phyloP scores from a whole-genome alignment of 2,113 vertebrate species.

The Tringa solitaria region DNA sequence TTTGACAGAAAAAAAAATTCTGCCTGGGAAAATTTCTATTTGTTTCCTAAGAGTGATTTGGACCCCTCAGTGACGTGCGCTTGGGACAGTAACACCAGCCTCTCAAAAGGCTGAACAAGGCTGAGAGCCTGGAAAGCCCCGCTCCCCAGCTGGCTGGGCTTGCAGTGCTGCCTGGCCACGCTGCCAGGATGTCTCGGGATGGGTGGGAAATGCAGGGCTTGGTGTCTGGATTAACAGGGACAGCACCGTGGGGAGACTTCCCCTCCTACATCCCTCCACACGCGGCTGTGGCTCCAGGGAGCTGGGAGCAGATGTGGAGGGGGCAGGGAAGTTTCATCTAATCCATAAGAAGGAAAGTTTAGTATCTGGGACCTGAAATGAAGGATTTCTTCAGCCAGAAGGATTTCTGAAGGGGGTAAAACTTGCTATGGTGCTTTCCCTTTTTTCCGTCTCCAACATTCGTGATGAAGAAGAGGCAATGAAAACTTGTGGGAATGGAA shows the following conservation, averaged over 20 bases:
- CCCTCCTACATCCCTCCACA: background rate
- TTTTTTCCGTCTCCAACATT: background rate
- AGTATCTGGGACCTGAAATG: background rate
- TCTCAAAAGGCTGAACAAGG: background rate
- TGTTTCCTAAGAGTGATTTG: background rate
- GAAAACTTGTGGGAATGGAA: background rate
- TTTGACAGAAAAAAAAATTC: background rate
- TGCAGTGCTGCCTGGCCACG: background rate
- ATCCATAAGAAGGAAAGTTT: background rate
- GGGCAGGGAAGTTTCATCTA: background rate
- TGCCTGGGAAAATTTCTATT: background rate
- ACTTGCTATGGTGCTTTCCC: background rate
- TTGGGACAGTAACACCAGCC: background rate
- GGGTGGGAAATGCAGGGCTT: background rate
- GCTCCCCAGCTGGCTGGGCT: accelerated
- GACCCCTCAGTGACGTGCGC: background rate
- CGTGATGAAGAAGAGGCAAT: accelerated
- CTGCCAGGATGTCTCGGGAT: background rate
- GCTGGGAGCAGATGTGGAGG: accelerated
- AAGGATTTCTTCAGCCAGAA: background rate
- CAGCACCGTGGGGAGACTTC: background rate
- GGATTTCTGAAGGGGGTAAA: background rate
- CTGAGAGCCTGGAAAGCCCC: background rate
- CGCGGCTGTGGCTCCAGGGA: accelerated
- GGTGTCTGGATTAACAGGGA: background rate